Conservation (phyloP, 2,888 invertebrate genomes). For the Platycnemis pennipes region DNA sequence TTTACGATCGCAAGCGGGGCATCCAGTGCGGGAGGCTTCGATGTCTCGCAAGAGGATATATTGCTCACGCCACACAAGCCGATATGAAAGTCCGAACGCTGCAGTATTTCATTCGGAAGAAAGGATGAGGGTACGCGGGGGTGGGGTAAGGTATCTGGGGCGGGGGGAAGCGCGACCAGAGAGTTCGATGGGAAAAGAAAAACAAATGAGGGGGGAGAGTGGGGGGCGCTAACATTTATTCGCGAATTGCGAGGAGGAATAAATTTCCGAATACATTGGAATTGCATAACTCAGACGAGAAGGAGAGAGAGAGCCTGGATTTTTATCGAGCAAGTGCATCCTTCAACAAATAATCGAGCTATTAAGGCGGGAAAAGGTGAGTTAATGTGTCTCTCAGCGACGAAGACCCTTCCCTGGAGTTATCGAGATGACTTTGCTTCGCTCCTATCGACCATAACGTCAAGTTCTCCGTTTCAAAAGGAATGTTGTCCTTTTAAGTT, state of each 20-base stretch:
- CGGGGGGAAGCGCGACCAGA: not conserved
- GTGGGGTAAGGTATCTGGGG: not conserved
- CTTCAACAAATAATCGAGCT: not conserved
- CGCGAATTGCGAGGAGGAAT: conserved; percentile 16
- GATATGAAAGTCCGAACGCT: conserved; percentile 31
- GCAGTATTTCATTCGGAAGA: conserved; percentile 8
- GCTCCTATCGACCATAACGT: not conserved
- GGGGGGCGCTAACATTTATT: not conserved
- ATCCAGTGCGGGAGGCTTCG: not conserved
- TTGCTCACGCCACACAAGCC: conserved; percentile 19
- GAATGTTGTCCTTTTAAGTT: too few species aligned
- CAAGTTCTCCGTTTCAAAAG: not conserved
- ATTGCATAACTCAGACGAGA: not conserved
- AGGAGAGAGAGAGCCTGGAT: too few species aligned
- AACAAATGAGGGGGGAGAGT: not conserved
- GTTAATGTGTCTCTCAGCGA: not conserved
- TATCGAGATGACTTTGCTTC: not conserved
- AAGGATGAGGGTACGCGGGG: not conserved
- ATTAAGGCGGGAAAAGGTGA: not conserved
- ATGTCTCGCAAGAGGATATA: not conserved
- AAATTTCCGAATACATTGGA: not conserved
- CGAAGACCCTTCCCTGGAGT: not conserved
- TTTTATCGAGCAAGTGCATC: not conserved
- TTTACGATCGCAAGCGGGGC: conserved; percentile 21
- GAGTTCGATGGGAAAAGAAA: not conserved